phyloP scores from a whole-genome alignment of 1,140 invertebrate species.

The Drosophila sturtevanti region DNA sequence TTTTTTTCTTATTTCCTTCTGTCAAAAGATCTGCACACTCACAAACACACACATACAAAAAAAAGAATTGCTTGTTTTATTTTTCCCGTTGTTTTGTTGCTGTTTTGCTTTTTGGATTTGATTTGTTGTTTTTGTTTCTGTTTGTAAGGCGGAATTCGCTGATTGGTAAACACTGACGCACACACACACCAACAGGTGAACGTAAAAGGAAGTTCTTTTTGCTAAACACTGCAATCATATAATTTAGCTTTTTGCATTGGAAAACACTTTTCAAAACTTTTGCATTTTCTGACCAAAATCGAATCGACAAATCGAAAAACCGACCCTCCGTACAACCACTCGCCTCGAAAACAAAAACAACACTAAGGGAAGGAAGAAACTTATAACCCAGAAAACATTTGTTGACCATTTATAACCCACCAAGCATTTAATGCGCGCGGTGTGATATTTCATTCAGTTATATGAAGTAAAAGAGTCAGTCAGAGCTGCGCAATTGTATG shows the following conservation, averaged over 20 bases:
- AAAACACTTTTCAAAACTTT: conserved; percentile 52
- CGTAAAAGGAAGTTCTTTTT: conserved; percentile 38
- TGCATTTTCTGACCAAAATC: background rate
- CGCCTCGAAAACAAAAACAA: background rate
- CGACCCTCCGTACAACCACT: background rate
- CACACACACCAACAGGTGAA: background rate
- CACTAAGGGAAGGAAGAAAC: background rate
- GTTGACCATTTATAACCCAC: background rate
- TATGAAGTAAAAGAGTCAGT: no score
- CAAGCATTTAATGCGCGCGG: background rate
- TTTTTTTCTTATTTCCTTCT: conserved; percentile 41
- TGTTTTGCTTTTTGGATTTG: conserved; percentile 68
- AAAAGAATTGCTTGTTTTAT: conserved; percentile 10
- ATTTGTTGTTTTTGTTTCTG: conserved; percentile 32
- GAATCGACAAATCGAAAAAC: background rate
- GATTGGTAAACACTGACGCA: background rate
- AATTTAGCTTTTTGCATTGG: conserved; percentile 26
- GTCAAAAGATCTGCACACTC: conserved; percentile 48
- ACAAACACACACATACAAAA: conserved; percentile 36
- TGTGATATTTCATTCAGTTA: no score
- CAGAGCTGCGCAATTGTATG: no score
- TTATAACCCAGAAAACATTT: background rate
- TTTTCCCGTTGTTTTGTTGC: conserved; percentile 14
- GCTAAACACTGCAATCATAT: conserved; percentile 48
- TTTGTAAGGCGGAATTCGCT: conserved; percentile 37